Conservation (phyloP, 2,888 invertebrate genomes). For the Balanococcus diminutus region DNA sequence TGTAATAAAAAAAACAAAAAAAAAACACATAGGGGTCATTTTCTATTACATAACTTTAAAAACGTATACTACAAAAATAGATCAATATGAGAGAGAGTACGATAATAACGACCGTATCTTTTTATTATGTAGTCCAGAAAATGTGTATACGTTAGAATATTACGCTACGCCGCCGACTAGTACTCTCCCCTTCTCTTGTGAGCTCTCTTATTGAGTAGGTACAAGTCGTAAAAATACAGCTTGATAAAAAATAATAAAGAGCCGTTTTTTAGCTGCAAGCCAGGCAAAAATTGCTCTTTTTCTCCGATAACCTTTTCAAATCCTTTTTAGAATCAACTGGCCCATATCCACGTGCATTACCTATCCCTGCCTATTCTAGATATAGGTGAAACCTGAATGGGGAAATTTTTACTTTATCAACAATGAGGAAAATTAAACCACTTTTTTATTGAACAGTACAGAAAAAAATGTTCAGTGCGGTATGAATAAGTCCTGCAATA, state of each 20-base stretch:
- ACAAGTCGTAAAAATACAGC: conserved; percentile 24
- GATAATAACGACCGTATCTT: conserved; percentile 15
- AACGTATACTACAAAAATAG: background rate
- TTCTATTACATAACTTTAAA: conserved; percentile 8
- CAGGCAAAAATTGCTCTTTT: conserved; percentile 6
- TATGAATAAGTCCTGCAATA: too few species aligned
- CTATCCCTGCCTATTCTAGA: background rate
- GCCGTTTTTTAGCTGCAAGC: conserved; percentile 6
- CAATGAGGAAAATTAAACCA: background rate
- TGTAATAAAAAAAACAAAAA: background rate
- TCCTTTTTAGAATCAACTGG: background rate
- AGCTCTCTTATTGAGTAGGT: background rate
- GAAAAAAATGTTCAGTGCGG: too few species aligned
- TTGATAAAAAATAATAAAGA: conserved; percentile 22
- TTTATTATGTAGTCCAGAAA: conserved; percentile 11
- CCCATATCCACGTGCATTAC: background rate
- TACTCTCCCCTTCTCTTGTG: background rate
- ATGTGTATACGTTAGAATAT: conserved; percentile 16
- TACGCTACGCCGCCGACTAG: background rate
- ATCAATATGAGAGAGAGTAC: conserved; percentile 6
- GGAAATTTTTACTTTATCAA: background rate
- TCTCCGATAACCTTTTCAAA: background rate
- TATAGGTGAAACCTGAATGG: background rate
- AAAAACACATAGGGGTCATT: background rate
- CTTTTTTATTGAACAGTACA: too few species aligned